A percentile compares a stretch with the other conserved stretches of the same genome.
These are phyloP conservation scores for Microhierax caerulescens DNA, from an alignment of 2,797 vertebrate genomes.

Conservation along the genomic window DNA sequence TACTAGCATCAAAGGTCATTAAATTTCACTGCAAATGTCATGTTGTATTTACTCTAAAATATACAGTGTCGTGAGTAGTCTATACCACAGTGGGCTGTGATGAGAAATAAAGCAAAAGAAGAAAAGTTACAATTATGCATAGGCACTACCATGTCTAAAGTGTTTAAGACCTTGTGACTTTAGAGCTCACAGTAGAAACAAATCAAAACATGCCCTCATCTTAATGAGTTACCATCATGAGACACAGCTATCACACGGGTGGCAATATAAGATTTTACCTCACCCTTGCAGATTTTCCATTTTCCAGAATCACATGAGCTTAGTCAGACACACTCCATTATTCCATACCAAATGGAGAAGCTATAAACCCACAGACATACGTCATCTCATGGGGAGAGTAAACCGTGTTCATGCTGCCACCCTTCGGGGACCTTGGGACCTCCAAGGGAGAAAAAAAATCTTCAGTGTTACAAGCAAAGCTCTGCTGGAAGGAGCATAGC, in stretches of 20 bases:
- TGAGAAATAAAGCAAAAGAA: not conserved
- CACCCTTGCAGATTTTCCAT: not conserved
- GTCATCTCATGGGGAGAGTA: rapidly evolving
- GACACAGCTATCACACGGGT: not conserved
- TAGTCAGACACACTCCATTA: not conserved
- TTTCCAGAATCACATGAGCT: not conserved
- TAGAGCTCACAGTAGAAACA: not conserved
- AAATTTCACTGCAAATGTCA: not conserved
- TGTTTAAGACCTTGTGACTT: not conserved
- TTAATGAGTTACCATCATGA: not conserved
- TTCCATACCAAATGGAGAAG: not conserved
- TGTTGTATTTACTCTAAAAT: not conserved
- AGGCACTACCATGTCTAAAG: not conserved
- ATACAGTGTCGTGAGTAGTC: not conserved
- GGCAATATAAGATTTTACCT: not conserved
- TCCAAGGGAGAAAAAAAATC: not conserved
- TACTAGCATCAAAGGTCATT: not conserved
- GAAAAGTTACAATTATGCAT: not conserved
- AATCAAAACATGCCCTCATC: not conserved
- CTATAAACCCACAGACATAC: rapidly evolving
- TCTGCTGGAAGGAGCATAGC: not conserved
- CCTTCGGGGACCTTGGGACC: not conserved
- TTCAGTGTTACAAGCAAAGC: not conserved
- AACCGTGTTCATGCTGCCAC: not conserved
- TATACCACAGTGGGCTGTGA: not conserved